Base-by-base conservation (phyloP, 2,888 invertebrate genomes). In the Scrobipalpa costella region DNA sequence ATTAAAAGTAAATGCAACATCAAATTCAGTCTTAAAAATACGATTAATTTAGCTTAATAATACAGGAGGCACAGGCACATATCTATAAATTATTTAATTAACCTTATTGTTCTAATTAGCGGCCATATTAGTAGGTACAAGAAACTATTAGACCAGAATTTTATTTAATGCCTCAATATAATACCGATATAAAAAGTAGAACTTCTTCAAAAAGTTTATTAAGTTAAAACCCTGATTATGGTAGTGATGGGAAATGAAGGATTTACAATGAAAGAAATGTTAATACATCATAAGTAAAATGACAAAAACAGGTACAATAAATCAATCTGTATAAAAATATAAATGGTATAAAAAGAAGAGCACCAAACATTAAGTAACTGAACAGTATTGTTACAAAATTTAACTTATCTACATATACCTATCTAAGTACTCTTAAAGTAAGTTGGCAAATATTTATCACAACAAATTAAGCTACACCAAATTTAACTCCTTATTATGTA, bases 61-160 rank as follows among this genome's bases (percentile, higher is more conserved):
- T 85, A 86, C 80, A 80, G 73, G 78, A 89, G 90, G 90, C 88
- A 90, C 89, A 88, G 88, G 86, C 89, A 89, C 86, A 83, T 84
- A 77, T 71, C 67, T 68, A 67, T 70, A 69, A 70, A 61, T 64
- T 62, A 47, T 57, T 57, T 33, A 44, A 38, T 36, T 49, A 61
- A 62, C 8, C 19, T 58, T 62, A 62, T 19, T 19, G 6, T 36
- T 21, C 13, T 60, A 59, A 17, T 50, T 47, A 34, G 47, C 17
- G 5, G 17, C 33, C 47, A 47, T 36, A 17, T 50, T 44, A 21
- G 13, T 40, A 40, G 15, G n/a, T 19, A 60, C 33, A 33, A 47
- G 47, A 47, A 36, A 17, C 21, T 40, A 9, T 55, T 63, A 50
- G 9, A 52, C 64, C 64, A 61, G 64, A 34, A 57, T 61, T 47